Evolutionary conservation across 2,113 vertebrate species (phyloP).

Genomic region (Cacatua alba): DNA sequence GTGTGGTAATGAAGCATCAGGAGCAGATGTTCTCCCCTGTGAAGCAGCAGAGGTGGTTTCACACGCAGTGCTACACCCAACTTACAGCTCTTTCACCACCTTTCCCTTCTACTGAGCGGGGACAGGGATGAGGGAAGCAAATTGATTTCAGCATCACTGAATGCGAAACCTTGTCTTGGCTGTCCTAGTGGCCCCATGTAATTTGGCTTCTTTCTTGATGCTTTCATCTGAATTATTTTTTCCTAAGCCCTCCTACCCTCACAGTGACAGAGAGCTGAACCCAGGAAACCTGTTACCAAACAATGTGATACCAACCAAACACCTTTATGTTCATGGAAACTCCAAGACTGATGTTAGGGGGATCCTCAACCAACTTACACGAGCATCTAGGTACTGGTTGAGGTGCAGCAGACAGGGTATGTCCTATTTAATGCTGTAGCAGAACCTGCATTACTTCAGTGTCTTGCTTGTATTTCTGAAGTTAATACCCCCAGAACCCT

Average conservation of each 20-base stretch:
- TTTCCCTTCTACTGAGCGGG: neutral
- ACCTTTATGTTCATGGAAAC: rapidly evolving
- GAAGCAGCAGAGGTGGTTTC: neutral
- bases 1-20: neutral
- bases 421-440: rapidly evolving
- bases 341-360: neutral
- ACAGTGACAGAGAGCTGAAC: neutral
- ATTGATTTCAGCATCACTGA: neutral
- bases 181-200: neutral
- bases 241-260: neutral
- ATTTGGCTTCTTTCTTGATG: neutral
- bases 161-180: neutral
- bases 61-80: rapidly evolving
- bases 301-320: neutral
- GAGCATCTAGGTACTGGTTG: rapidly evolving
- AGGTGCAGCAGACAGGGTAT: neutral
- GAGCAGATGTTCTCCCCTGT: neutral
- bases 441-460: neutral
- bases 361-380: neutral
- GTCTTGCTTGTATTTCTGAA: neutral
- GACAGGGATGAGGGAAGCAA: neutral
- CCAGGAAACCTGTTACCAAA: neutral
- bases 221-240: neutral
- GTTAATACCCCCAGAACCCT: neutral
- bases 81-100: neutral